Evolutionary conservation across 2,888 invertebrate genomes (phyloP), one percentile per base, ranked within the genome.

Genomic region (Xanthia togata): DNA sequence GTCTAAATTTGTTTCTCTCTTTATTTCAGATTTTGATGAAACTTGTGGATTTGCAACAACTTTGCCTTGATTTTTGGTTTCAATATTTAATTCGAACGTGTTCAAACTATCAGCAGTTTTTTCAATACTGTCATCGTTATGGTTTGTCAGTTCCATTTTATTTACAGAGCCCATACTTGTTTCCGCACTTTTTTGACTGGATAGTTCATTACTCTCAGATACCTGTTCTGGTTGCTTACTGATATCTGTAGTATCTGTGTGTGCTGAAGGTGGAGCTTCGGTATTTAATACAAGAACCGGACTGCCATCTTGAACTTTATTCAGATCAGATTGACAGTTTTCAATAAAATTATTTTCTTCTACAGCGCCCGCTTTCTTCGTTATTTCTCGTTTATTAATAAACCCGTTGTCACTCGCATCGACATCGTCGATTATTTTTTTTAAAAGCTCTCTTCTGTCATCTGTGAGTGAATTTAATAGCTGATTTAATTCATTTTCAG

Each of bases 311-410:
- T 94, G 93, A 64, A 93, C 83, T 90, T 95, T 95, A 86, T 89
- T 93, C 12, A 92, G 88, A 83, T 96, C 95, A n/a, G 93, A 91
- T 71, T 92, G 91, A 35, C 90, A 90, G 83, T 89, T 92, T 74
- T 95, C 95, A n/a, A 93, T 89, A n/a, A 87, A 91, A 86, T 89
- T 93, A 83, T 92, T 94, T 84, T 94, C 94, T 86, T 95, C 95
- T 38, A 93, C 91, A 53, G 95, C 95, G 11, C 92, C 95, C 41
- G 94, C 94, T 89, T 96, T 96, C 79, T 96, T 96, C 11, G 95
- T 96, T 72, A 96, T 96, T 92, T 96, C 96, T 81, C 96, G 91
- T 90, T 96, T 96, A 82, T 91, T 94, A 38, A 94, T 83, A 57
- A 62, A 87, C 4, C 90, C 91, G 68, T 85, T 87, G 38, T 91